These are phyloP conservation scores for Conchocele bisecta DNA, from an alignment of 2,888 invertebrate genomes.

Conservation along the genomic window DNA sequence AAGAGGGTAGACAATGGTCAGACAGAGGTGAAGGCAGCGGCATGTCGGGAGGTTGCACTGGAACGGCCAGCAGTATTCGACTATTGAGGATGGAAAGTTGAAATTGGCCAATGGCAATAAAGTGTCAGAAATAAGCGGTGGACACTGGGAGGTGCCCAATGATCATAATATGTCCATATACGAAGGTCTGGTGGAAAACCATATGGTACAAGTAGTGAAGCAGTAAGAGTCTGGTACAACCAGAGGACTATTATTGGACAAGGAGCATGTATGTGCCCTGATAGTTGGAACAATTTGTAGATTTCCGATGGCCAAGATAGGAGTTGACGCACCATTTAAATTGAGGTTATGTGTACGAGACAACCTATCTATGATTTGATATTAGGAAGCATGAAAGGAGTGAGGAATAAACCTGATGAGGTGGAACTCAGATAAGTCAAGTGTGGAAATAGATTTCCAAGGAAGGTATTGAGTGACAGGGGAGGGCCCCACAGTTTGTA, in stretches of 20 bases:
- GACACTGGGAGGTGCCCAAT: background rate
- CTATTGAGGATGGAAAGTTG: background rate
- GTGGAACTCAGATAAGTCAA: background rate
- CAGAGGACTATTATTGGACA: background rate
- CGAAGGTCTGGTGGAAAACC: constrained; percentile 8
- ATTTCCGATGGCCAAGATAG: constrained; percentile 12
- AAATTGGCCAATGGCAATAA: background rate
- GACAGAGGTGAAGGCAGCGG: too few relatives aligned
- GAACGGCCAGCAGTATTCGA: too few relatives aligned
- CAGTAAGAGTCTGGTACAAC: constrained; percentile 18
- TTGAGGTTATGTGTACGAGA: constrained; percentile 32
- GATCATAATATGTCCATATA: constrained; percentile 2
- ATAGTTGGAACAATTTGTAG: constrained; percentile 12
- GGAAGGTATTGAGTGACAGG: constrained; percentile 53
- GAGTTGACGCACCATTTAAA: constrained; percentile 33
- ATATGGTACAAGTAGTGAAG: constrained; percentile 2
- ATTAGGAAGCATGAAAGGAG: constrained; percentile 10
- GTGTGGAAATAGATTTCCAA: constrained; percentile 25
- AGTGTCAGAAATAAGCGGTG: background rate
- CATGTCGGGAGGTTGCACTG: too few relatives aligned
- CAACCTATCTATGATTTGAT: constrained; percentile 24
- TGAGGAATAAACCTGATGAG: background rate
- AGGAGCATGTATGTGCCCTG: constrained; percentile 13
- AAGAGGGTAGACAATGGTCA: too few relatives aligned
- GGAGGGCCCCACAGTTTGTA: too few relatives aligned